Conservation (phyloP, 2,888 invertebrate species). For the Spisula solida region DNA sequence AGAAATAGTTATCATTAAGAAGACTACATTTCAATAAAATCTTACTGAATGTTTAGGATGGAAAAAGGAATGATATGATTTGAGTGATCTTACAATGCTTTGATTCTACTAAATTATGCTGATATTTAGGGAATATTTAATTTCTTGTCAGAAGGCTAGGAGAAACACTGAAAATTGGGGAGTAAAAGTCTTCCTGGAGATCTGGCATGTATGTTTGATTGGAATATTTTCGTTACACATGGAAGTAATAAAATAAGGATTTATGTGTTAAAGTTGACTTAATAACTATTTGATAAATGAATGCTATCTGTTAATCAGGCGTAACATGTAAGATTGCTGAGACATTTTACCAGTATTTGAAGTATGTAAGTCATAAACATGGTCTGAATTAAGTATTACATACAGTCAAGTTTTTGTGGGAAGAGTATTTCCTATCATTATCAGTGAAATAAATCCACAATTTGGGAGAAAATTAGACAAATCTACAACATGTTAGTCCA, state of each 20-base stretch:
- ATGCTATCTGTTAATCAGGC: slow-evolving; percentile 2
- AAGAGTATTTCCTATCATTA: slow-evolving; percentile 17
- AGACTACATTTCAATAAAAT: too few relatives aligned
- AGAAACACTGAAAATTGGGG: too few relatives aligned
- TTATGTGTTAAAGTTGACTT: slow-evolving; percentile 4
- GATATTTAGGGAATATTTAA: too few relatives aligned
- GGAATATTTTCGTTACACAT: not conserved
- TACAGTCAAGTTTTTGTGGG: not conserved
- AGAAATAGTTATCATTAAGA: too few relatives aligned
- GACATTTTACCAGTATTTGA: slow-evolving; percentile 11
- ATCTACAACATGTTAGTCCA: not conserved
- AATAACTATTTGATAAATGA: slow-evolving; percentile 15
- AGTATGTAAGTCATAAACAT: slow-evolving; percentile 13
- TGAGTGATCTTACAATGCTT: too few relatives aligned
- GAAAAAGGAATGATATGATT: too few relatives aligned
- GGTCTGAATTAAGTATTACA: not conserved
- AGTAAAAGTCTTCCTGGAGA: too few relatives aligned
- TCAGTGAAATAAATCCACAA: not conserved
- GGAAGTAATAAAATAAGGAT: slow-evolving; percentile 12
- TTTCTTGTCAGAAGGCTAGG: too few relatives aligned
- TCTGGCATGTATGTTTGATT: too few relatives aligned
- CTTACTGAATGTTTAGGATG: too few relatives aligned
- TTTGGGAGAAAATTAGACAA: slow-evolving; percentile 6
- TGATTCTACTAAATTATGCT: too few relatives aligned
- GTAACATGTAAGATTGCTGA: not conserved